Conservation (phyloP, 2,113 vertebrate genomes). For the Cheirogaleus medius region DNA sequence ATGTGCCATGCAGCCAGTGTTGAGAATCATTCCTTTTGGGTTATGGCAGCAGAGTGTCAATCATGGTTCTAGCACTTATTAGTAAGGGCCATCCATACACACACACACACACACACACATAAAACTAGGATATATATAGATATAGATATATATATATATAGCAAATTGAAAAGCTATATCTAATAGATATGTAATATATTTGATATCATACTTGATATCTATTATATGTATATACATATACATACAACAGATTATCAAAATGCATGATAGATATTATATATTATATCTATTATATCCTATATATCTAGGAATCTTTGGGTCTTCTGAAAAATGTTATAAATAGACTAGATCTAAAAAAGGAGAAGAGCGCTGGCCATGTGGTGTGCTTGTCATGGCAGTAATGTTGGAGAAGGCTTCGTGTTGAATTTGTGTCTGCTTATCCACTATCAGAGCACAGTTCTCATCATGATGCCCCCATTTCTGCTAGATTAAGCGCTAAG, state of each 20-base stretch:
- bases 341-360: not conserved
- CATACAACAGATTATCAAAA: not conserved
- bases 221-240: not conserved
- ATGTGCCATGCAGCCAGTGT: not conserved
- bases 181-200: not conserved
- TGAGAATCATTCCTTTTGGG: not conserved
- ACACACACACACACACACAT: not conserved
- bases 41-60: not conserved
- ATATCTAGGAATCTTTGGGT: not conserved
- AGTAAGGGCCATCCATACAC: not conserved
- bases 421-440: not conserved
- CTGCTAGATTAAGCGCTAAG: not conserved
- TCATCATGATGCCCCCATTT: accelerated
- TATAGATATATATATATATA: not conserved
- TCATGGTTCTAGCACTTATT: not conserved
- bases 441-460: not conserved
- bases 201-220: not conserved
- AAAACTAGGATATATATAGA: not conserved
- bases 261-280: not conserved
- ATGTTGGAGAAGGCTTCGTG: not conserved
- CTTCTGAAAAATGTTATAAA: not conserved
- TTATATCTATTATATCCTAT: not conserved
- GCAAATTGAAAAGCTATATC: not conserved
- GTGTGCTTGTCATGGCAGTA: not conserved
- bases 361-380: not conserved